Percentiles rank a stretch among this genome's conserved stretches.
Conservation (phyloP, 2,888 invertebrate species). For the Smittia aterrima region DNA sequence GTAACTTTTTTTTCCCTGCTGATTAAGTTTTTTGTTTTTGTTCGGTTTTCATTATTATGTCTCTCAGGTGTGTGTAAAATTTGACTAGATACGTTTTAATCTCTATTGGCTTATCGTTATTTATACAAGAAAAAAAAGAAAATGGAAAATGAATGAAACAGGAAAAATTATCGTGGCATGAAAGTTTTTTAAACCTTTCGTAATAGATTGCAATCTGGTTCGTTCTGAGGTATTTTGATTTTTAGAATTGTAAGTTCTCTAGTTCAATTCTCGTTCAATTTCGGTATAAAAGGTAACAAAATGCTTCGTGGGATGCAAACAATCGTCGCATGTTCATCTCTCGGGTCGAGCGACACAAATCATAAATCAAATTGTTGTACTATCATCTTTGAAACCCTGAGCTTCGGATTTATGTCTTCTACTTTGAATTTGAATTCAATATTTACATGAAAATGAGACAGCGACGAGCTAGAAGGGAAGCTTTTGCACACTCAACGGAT, state of each 20-base stretch:
- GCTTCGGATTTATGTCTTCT: conserved; percentile 1
- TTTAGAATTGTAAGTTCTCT: not conserved
- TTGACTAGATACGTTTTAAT: conserved; percentile 41
- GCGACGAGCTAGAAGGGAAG: not conserved
- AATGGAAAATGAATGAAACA: no score
- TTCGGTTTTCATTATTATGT: not conserved
- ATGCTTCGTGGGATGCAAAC: no score
- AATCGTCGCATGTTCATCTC: no score
- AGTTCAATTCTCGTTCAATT: not conserved
- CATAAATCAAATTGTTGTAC: conserved; percentile 26
- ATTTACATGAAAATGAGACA: conserved; percentile 21
- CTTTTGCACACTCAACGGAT: not conserved
- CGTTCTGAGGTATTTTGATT: conserved; percentile 11
- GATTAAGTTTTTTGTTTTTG: not conserved
- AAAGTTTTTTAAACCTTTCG: not conserved
- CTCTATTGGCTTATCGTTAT: conserved; percentile 35
- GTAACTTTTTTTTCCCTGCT: conserved; percentile 39
- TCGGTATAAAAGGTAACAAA: not conserved
- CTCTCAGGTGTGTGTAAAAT: conserved; percentile 28
- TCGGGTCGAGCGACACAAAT: no score
- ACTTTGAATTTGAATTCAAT: not conserved
- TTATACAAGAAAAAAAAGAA: conserved; percentile 25
- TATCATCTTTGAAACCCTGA: conserved; percentile 23
- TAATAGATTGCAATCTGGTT: conserved; percentile 21
- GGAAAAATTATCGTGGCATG: not conserved